Evolutionary conservation across 2,888 invertebrate genomes (phyloP), one percentile per base, ranked within the genome.

Genomic region (Coelopa pilipes): DNA sequence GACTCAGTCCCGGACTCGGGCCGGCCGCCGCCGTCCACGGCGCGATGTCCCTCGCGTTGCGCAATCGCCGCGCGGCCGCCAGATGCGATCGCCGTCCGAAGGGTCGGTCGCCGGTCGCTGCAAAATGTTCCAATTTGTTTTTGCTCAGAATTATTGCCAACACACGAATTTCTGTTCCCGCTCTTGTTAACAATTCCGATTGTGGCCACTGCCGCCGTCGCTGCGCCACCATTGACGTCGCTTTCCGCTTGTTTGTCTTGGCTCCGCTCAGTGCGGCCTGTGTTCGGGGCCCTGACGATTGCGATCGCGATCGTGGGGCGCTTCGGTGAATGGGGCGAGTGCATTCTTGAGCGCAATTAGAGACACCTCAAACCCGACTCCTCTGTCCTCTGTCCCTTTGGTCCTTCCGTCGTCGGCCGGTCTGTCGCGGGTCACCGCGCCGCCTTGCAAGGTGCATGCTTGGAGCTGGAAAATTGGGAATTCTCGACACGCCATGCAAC

Each of bases 81-180:
- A 55, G 71, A 71, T 71, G 71, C n/a, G 55, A 71, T 71, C 71
- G 21, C 59, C 24, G 66, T 49, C 24, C n/a, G n/a, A n/a, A n/a
- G n/a, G n/a, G n/a, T n/a, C n/a, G n/a, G 50, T 66, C 50, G 66
- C 24, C 12, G 50, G 21, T 49, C 24, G 19, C 78, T 79, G 75
- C 79, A 79, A 82, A 82, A 80, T 82, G 83, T 83, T 83, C 83
- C 82, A 82, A 82, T 82, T 82, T 83, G 82, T 83, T 83, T 82
- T 82, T 80, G 67, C 60, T 55, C 10, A 70, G 65, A 68, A 72
- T 74, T 74, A 68, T 72, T 72, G 71, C 72, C 60, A 69, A 55
- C 65, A 70, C 67, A 78, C 83, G 82, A 82, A 82, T 79, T 82
- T 59, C 65, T 69, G 62, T 73, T 73, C 34, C 34, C 34, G 34